Evolutionary conservation across 2,797 vertebrate genomes (phyloP).

Genomic region (Epinephelus malabaricus): DNA sequence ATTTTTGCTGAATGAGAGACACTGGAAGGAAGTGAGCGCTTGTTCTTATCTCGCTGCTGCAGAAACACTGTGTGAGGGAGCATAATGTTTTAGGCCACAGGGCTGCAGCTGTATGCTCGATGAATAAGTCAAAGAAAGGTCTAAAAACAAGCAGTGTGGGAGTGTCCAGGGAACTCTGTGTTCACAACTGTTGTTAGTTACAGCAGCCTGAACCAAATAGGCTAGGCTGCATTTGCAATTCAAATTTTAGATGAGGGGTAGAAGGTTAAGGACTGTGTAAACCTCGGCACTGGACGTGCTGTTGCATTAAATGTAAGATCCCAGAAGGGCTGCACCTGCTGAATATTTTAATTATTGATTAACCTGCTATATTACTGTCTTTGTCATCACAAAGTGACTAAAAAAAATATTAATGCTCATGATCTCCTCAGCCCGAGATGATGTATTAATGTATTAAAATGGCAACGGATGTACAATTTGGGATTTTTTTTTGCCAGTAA

Average conservation of each 20-base stretch:
- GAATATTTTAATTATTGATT: background rate
- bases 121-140: constrained; percentile 28
- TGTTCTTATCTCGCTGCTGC: constrained; percentile 74
- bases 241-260: constrained; percentile 59
- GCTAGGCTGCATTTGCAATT: constrained; percentile 73
- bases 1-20: constrained; percentile 71
- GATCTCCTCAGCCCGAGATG: background rate
- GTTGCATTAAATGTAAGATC: background rate
- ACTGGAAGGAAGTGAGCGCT: constrained; percentile 76
- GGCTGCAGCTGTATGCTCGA: constrained; percentile 14
- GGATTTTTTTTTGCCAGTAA: too few species aligned
- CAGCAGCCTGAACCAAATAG: constrained; percentile 46
- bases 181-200: constrained; percentile 41
- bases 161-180: constrained; percentile 23
- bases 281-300: background rate
- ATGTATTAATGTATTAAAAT: background rate
- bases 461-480: too few species aligned
- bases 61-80: constrained; percentile 61
- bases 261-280: constrained; percentile 5
- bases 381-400: background rate
- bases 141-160: constrained; percentile 27
- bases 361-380: background rate
- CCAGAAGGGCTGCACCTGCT: background rate
- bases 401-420: background rate
- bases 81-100: constrained; percentile 22